These are phyloP conservation scores for Cuniculus paca DNA, from an alignment of 2,797 vertebrate genomes.

Conservation along the genomic window DNA sequence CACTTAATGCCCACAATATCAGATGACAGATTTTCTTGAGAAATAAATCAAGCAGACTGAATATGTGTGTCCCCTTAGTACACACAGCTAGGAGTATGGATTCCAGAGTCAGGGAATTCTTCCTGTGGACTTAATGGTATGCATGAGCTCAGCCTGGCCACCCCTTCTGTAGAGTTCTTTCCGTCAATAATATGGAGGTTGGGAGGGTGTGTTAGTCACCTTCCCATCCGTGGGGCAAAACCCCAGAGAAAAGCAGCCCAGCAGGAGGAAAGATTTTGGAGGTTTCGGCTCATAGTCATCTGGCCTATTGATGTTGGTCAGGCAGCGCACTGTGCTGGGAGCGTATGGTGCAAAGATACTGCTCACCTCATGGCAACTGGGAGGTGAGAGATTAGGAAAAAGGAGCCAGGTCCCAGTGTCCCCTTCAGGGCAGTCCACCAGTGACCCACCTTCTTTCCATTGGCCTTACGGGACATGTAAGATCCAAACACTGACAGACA, in stretches of 20 bases:
- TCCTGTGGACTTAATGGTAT: neutral
- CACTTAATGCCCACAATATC: neutral
- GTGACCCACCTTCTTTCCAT: neutral
- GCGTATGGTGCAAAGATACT: neutral
- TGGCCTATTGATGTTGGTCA: neutral
- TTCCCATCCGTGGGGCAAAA: neutral
- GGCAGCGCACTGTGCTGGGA: neutral
- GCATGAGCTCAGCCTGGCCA: neutral
- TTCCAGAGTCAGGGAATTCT: neutral
- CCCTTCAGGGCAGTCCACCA: neutral
- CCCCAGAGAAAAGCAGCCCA: neutral
- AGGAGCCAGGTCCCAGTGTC: neutral
- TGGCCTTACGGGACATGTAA: neutral
- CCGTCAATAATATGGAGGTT: neutral
- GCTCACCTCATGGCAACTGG: neutral
- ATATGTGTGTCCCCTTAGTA: neutral
- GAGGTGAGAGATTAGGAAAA: neutral
- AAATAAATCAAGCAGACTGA: neutral
- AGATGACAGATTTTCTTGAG: constrained; percentile 30
- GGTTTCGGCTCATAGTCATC: neutral
- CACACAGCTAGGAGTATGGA: neutral
- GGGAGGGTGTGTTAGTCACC: neutral
- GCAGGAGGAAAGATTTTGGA: neutral
- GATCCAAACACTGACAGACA: neutral
- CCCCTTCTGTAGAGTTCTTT: neutral